Evolutionary conservation across 2,888 invertebrate genomes (phyloP).

Genomic region (Archaeoteleia sp.): DNA sequence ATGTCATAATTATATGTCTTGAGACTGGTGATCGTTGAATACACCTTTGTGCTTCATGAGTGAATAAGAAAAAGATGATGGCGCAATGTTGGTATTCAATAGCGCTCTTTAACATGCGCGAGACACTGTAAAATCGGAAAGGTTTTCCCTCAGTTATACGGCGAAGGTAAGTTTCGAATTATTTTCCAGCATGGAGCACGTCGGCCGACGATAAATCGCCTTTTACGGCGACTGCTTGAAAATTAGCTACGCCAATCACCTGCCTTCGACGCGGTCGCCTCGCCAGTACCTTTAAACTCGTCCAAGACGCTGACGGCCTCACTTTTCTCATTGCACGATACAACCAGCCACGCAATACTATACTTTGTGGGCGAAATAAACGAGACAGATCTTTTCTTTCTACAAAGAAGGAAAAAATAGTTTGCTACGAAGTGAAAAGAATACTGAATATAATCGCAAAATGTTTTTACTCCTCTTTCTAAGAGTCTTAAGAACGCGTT

Average conservation of each 20-base stretch:
- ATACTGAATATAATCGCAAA: too few relatives aligned
- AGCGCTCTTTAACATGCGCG: slow-evolving; percentile 48
- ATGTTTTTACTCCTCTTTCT: too few relatives aligned
- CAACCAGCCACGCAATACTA: neutral
- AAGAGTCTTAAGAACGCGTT: too few relatives aligned
- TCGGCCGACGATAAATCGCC: slow-evolving; percentile 33
- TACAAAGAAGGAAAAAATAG: too few relatives aligned
- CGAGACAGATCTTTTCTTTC: neutral
- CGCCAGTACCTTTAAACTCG: slow-evolving; percentile 40
- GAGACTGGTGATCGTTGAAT: too few relatives aligned
- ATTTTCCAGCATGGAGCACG: slow-evolving; percentile 20
- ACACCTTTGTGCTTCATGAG: too few relatives aligned
- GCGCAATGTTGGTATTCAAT: slow-evolving; percentile 40
- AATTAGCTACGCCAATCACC: slow-evolving; percentile 40
- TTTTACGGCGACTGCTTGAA: slow-evolving; percentile 42
- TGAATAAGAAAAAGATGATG: too few relatives aligned
- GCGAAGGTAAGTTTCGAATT: slow-evolving; percentile 20
- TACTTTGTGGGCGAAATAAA: neutral
- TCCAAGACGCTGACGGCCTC: neutral
- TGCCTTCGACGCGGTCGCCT: slow-evolving; percentile 46
- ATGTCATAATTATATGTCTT: too few relatives aligned
- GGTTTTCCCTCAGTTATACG: slow-evolving; percentile 21
- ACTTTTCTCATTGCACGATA: neutral
- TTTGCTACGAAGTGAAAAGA: too few relatives aligned
- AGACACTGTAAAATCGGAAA: slow-evolving; percentile 52